A percentile compares a stretch with the other conserved stretches of the same genome.
These are phyloP conservation scores for Hirtodrosophila cameraria DNA, from an alignment of 2,888 invertebrate genomes.

Conservation along the genomic window DNA sequence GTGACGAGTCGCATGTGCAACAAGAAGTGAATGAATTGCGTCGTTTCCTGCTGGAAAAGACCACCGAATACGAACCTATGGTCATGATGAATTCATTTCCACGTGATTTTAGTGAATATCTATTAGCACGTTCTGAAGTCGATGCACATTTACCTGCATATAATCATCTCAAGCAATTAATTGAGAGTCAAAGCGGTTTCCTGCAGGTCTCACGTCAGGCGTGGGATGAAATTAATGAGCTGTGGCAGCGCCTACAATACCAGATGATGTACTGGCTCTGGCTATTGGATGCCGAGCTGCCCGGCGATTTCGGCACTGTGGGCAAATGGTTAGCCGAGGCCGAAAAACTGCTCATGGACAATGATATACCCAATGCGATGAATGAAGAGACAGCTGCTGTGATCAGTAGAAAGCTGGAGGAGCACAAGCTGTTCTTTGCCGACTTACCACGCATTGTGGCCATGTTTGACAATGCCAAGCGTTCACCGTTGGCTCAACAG, in stretches of 20 bases:
- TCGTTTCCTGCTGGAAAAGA: conserved; percentile 92
- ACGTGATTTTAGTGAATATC: conserved; percentile 92
- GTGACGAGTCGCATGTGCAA: conserved; percentile 91
- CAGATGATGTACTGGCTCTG: conserved; percentile 94
- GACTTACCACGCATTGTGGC: conserved; percentile 91
- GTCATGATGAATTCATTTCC: conserved; percentile 91
- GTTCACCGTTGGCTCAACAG: conserved; percentile 88
- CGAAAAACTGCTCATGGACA: conserved; percentile 90
- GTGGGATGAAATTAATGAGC: conserved; percentile 92
- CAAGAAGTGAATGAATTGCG: conserved; percentile 92
- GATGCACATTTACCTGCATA: conserved; percentile 89
- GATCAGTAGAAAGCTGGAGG: conserved; percentile 94
- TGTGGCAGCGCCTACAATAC: conserved; percentile 92
- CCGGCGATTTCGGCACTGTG: conserved; percentile 93
- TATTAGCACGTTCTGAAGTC: conserved; percentile 90
- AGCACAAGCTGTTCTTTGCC: conserved; percentile 95
- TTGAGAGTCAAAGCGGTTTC: conserved; percentile 90
- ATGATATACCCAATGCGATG: conserved; percentile 92
- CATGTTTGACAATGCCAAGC: conserved; percentile 90
- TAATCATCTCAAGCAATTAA: conserved; percentile 91
- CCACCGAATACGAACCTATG: conserved; percentile 90
- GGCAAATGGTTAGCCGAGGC: conserved; percentile 96
- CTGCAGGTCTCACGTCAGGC: conserved; percentile 92
- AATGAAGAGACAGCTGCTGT: conserved; percentile 95
- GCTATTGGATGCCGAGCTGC: conserved; percentile 93